These are phyloP conservation scores for Gryon sp. DNA, from an alignment of 1,140 invertebrate species.

Conservation along the genomic window DNA sequence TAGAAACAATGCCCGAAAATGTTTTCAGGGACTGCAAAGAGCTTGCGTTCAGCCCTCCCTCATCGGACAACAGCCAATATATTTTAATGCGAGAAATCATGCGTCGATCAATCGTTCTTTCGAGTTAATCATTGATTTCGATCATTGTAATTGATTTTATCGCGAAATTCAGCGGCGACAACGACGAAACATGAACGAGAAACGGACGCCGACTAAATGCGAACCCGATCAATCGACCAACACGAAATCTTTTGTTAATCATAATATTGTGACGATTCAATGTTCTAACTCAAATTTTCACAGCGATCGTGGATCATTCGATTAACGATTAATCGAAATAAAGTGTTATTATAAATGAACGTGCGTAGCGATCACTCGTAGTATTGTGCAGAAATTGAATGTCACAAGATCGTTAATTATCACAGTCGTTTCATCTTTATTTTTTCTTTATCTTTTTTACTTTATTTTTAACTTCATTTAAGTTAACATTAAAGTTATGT, in stretches of 20 bases:
- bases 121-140: neutral
- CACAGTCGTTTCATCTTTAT: constrained; percentile 79
- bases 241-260: constrained; percentile 60
- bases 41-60: constrained; percentile 76
- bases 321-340: constrained; percentile 74
- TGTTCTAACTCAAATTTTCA: constrained; percentile 69
- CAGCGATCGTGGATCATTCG: constrained; percentile 66
- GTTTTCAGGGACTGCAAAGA: constrained; percentile 69
- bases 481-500: constrained; percentile 73
- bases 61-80: constrained; percentile 77
- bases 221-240: constrained; percentile 36
- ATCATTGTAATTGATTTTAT: neutral
- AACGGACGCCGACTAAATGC: constrained; percentile 23
- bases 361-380: constrained; percentile 68
- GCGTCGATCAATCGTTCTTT: constrained; percentile 16
- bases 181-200: constrained; percentile 12
- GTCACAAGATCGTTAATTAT: constrained; percentile 80
- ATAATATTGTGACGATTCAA: constrained; percentile 75
- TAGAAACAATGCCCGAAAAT: constrained; percentile 74
- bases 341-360: constrained; percentile 68
- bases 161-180: neutral
- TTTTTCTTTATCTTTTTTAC: constrained; percentile 29
- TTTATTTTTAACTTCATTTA: constrained; percentile 33
- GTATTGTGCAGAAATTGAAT: constrained; percentile 77
- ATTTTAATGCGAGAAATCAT: constrained; percentile 56